Conservation (phyloP, 2,797 vertebrate species). For the Zonotrichia albicollis region DNA sequence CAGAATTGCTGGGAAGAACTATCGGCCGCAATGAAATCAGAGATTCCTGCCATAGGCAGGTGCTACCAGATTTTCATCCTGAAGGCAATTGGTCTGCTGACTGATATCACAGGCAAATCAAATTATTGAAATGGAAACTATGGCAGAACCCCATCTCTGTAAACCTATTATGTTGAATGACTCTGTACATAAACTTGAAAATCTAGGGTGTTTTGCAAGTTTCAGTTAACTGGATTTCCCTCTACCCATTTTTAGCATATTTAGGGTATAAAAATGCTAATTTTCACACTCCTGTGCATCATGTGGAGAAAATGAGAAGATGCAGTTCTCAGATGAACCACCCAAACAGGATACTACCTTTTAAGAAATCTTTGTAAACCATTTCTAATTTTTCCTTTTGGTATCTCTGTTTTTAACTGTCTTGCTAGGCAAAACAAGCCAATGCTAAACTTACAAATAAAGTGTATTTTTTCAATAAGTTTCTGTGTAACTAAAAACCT, state of each 20-base stretch:
- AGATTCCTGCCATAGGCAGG: accelerated
- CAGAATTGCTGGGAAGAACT: not conserved
- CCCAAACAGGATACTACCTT: not conserved
- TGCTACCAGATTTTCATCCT: not conserved
- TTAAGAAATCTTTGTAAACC: not conserved
- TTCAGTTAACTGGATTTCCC: not conserved
- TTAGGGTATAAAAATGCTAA: not conserved
- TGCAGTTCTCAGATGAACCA: not conserved
- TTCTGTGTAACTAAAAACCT: not conserved
- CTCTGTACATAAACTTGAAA: not conserved
- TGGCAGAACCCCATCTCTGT: not conserved
- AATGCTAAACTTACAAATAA: not conserved
- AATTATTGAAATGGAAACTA: not conserved
- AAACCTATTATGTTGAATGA: not conserved
- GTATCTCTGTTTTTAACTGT: not conserved
- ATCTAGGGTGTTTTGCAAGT: not conserved
- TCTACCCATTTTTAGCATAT: accelerated
- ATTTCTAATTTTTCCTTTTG: not conserved
- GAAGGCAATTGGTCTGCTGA: not conserved
- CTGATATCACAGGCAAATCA: not conserved
- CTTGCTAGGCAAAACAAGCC: not conserved
- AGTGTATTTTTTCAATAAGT: too few relatives aligned
- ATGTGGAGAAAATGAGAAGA: not conserved
- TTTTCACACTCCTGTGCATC: not conserved
- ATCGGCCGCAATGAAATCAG: not conserved